Conservation (phyloP, 2,797 vertebrate genomes). For the Hypotaenidia philippensis region DNA sequence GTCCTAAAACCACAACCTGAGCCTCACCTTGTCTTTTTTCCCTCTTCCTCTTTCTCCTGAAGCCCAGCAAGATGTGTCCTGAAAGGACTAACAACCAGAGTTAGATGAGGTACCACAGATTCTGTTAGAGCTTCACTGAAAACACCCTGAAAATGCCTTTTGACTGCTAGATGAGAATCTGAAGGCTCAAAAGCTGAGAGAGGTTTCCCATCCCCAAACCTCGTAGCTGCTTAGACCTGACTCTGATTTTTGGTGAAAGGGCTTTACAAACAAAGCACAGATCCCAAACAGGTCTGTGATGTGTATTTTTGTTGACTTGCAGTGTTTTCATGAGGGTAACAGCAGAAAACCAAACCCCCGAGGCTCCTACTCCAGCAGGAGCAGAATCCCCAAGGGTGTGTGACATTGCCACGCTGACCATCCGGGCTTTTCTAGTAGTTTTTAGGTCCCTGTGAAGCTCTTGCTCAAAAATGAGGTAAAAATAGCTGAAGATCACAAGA, state of each 20-base stretch:
- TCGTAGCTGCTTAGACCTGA: not conserved
- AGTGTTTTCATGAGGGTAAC: not conserved
- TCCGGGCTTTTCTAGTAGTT: rapidly evolving
- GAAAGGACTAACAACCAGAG: not conserved
- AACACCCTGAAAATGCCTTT: not conserved
- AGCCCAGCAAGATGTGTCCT: not conserved
- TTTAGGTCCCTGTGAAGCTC: not conserved
- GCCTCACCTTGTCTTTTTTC: too few relatives aligned
- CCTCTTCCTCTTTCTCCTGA: not conserved
- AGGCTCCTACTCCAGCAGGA: not conserved
- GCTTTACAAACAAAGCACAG: not conserved
- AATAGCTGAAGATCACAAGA: not conserved
- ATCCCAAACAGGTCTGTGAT: not conserved
- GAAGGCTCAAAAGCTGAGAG: not conserved
- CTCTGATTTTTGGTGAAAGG: not conserved
- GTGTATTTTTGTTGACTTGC: not conserved
- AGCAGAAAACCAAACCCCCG: not conserved
- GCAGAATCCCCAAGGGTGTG: not conserved
- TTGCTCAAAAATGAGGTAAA: not conserved
- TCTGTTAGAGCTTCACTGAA: not conserved
- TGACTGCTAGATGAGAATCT: not conserved
- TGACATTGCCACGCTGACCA: not conserved
- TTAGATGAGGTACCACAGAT: not conserved
- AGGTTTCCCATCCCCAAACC: not conserved
- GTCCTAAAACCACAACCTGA: not conserved